Conservation (phyloP, 2,797 vertebrate species). For the Peromyscus nudipes region DNA sequence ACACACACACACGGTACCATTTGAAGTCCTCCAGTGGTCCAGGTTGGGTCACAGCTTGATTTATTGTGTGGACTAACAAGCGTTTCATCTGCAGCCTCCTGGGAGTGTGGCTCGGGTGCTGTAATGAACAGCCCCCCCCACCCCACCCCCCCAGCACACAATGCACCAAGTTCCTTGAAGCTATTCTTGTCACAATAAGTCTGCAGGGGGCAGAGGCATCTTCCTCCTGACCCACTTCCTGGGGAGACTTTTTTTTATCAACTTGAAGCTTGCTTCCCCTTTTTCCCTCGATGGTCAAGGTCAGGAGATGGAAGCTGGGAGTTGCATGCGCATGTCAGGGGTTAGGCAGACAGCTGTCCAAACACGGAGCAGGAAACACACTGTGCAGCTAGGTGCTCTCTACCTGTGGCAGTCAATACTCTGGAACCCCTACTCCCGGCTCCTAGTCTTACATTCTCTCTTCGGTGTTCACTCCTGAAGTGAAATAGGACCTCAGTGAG, state of each 20-base stretch:
- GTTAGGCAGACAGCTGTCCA: background rate
- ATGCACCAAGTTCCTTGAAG: background rate
- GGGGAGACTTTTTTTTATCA: background rate
- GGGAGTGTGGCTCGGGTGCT: background rate
- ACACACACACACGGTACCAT: background rate
- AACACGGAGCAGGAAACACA: background rate
- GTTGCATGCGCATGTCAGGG: fast-evolving
- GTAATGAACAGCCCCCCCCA: background rate
- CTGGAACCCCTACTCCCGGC: fast-evolving
- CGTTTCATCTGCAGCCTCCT: background rate
- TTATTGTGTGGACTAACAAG: background rate
- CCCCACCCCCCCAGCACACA: background rate
- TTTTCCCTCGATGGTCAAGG: background rate
- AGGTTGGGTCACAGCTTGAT: background rate
- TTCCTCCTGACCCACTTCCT: slow-evolving; percentile 55
- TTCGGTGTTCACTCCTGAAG: fast-evolving
- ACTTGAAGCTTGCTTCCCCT: background rate
- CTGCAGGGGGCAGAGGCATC: background rate
- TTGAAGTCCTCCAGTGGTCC: background rate
- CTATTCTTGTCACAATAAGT: slow-evolving; percentile 34
- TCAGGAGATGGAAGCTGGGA: background rate
- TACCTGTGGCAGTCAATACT: background rate
- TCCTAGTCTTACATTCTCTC: background rate
- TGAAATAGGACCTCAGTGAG: too few species aligned
- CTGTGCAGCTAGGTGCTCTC: background rate